Evolutionary conservation across 2,797 vertebrate genomes (phyloP).

Genomic region (Lagocephalus sceleratus): DNA sequence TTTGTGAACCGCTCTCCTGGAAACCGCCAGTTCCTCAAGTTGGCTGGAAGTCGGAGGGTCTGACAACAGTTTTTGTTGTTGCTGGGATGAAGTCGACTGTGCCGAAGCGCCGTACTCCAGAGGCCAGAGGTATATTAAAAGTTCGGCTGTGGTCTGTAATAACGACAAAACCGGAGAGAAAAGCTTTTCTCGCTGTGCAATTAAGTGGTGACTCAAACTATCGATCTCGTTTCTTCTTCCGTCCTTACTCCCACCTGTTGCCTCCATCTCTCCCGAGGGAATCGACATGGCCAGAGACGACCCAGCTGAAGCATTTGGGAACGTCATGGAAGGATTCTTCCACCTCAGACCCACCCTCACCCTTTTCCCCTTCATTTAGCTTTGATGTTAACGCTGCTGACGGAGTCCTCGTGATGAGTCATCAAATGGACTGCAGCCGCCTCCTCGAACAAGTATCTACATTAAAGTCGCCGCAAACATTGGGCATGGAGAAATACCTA

Average conservation of each 20-base stretch:
- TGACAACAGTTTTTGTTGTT: conserved; percentile 55
- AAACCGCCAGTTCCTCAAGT: conserved; percentile 52
- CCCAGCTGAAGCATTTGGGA: conserved; percentile 15
- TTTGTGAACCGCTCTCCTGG: conserved; percentile 69
- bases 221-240: conserved; percentile 74
- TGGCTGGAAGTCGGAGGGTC: conserved; percentile 39
- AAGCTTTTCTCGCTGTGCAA: conserved; percentile 68
- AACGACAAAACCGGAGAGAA: conserved; percentile 41
- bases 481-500: too few species aligned
- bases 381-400: too few species aligned
- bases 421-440: too few species aligned
- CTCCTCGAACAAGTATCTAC: too few species aligned
- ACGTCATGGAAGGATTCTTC: conserved; percentile 1
- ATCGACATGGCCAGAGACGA: conserved; percentile 46
- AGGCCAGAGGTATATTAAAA: conserved; percentile 75
- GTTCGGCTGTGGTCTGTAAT: conserved; percentile 71
- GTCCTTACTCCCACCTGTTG: conserved; percentile 69
- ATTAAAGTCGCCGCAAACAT: too few species aligned
- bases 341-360: too few species aligned
- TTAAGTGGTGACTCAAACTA: conserved; percentile 70
- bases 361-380: too few species aligned
- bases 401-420: too few species aligned
- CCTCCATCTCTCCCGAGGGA: conserved; percentile 57
- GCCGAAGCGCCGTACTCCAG: conserved; percentile 52
- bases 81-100: conserved; percentile 54